Evolutionary conservation across 30 jellyfish, hydroid and myxozoan genomes (phyloP), one percentile per base, ranked within the genome.

Genomic region (Cassiopea andromeda): DNA sequence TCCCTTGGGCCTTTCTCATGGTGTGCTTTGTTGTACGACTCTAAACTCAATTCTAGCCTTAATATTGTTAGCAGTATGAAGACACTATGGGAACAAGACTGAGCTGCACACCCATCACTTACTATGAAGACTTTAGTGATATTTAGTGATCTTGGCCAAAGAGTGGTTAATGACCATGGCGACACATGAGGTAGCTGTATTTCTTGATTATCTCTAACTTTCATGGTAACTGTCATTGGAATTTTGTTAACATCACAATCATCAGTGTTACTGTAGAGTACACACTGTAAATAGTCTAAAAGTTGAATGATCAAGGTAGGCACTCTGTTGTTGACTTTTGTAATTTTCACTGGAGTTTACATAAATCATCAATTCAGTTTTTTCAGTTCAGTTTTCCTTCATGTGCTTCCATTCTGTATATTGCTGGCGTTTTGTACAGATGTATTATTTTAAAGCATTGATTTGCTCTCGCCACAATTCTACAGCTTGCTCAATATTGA

Each of bases 1-100:
- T 84, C 92, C 91, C 70, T 84, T 13, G 92, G 92, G 6, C 87
- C 92, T 19, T 84, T 84, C 46, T 91, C 92, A 73, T 84, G 92
- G 72, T 84, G 92, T 9, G 82, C 4, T 18, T 84, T 90, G 59
- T 84, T 84, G 76, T 70, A 84, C 92, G 80, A 84, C 43, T 46
- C 12, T 14, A 86, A 15, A 17, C 75, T n/a, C 19, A 16, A 14
- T 13, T 57, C 69, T 18, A 12, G 46, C 46, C 44, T 59, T 45
- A 76, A 18, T 2, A 8, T 13, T 38, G 94, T 15, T 45, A 76
- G 68, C 45, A 76, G 90, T 61, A 7, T 1, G 0, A 86, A 86
- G 15, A 86, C 94, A 76, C 18, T 48, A 16, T 1, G 49, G 38
- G 91, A 84, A 8, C 92, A 38, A 84, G n/a, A 84, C 59, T 84